A percentile compares a stretch with the other conserved stretches of the same genome.
Evolutionary conservation across 1,140 invertebrate genomes (phyloP).

Genomic region (Archivesica marissinica): DNA sequence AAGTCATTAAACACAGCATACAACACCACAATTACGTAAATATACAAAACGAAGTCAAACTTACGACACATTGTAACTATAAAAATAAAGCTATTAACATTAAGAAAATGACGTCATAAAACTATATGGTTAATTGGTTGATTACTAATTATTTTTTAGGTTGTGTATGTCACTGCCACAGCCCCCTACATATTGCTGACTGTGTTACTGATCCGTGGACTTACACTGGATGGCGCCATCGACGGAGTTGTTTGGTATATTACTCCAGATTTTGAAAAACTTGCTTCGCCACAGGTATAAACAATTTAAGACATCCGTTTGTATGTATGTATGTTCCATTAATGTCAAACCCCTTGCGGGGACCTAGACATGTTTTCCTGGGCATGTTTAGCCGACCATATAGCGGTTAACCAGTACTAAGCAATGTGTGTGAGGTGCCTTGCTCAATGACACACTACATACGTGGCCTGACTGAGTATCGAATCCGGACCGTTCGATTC

Average conservation of each 20-base stretch:
- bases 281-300: constrained; percentile 72
- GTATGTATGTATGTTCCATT: too few relatives aligned
- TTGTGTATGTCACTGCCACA: constrained; percentile 82
- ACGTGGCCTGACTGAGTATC: too few relatives aligned
- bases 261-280: constrained; percentile 89
- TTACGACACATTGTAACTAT: not conserved
- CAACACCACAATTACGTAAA: not conserved
- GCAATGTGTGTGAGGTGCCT: too few relatives aligned
- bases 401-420: too few relatives aligned
- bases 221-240: constrained; percentile 82
- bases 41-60: not conserved
- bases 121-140: not conserved
- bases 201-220: constrained; percentile 82
- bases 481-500: too few relatives aligned
- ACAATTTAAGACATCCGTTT: too few relatives aligned
- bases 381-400: too few relatives aligned
- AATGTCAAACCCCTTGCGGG: too few relatives aligned
- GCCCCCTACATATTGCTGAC: constrained; percentile 84
- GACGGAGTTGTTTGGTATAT: constrained; percentile 89
- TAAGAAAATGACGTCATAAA: not conserved
- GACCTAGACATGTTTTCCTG: too few relatives aligned
- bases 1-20: not conserved
- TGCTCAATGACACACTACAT: too few relatives aligned
- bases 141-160: constrained; percentile 34
- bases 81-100: not conserved